Base-by-base conservation (phyloP, 2,113 vertebrate species). In the Cavia porcellus region DNA sequence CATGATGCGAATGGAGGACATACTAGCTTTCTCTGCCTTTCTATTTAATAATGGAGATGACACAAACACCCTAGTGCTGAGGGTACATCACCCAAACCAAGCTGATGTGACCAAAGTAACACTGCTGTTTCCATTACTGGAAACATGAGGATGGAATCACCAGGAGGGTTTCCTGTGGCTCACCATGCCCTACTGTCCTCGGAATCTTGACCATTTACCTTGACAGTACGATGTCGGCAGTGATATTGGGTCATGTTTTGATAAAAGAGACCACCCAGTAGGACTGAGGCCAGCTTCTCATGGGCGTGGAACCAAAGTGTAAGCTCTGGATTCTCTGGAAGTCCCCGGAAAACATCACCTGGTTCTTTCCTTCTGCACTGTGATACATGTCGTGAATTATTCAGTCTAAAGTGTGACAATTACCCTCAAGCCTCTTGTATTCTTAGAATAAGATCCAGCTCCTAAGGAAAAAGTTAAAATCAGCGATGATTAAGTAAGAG, bases 161-260 rank as follows among this genome's bases (percentile, higher is more conserved):
- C 5, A 50, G 5, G 5, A 86, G 7, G 5, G 24, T 11, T 50
- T 28, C 3, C 20, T 3, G 1, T 0, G 13, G 7, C 28, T 45
- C 15, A 7, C 3, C 10, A 30, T 15, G 13, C 12, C 83, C 74
- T 5, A 32, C 38, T 30, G 57, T 32, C 42, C 81, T 74, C n/a
- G 32, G 10, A 61, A 1, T 11, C 5, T 47, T 82, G 35, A 32
- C 11, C 47, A 61, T 57, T 25, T 13, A 12, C 9, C 45, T 25
- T 11, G 47, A 59, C 3, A 61, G 22, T 47, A 15, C 14, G 24
- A 45, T 30, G 12, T 66, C 17, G 25, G 14, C 17, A n/a, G 42
- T 9, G 45, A 20, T 13, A 2, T 22, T 80, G 66, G 38, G 50
- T 59, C 50, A 62, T 8, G 0, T 38, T 52, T 32, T 17, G 85